phyloP scores from a whole-genome alignment of 2,888 invertebrate genomes.

The Stegana nigrithorax region DNA sequence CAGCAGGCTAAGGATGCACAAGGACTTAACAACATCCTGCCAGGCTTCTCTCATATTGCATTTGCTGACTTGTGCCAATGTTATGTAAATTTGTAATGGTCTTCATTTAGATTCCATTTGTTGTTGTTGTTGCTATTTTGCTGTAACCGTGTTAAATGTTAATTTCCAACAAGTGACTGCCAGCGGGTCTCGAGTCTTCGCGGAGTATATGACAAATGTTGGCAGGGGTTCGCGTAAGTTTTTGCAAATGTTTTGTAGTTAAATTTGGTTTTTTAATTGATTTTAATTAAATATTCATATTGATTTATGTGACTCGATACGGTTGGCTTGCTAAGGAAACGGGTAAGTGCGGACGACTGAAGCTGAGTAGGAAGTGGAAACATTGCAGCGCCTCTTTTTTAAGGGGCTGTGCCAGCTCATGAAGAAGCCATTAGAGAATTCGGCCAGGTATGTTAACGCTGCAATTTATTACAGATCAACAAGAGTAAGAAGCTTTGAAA shows the following conservation, averaged over 20 bases:
- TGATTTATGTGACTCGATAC: constrained; percentile 42
- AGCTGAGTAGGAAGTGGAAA: too few species aligned
- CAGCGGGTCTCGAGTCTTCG: constrained; percentile 10
- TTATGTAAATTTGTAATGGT: constrained; percentile 45
- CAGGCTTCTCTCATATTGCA: constrained; percentile 32
- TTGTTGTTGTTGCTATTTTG: constrained; percentile 35
- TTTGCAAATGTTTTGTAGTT: background rate
- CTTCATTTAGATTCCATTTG: constrained; percentile 43
- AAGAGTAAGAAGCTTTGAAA: too few species aligned
- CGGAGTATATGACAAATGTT: constrained; percentile 7
- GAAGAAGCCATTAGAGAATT: too few species aligned
- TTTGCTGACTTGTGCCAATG: constrained; percentile 52
- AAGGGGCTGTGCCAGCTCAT: too few species aligned
- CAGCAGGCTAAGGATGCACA: constrained; percentile 29
- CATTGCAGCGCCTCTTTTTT: too few species aligned
- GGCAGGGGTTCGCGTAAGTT: constrained; percentile 1
- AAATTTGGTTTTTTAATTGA: constrained; percentile 36
- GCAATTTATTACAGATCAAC: too few species aligned
- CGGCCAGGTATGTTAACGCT: too few species aligned
- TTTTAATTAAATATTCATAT: constrained; percentile 50
- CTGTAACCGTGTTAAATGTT: constrained; percentile 55
- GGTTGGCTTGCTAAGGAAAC: constrained; percentile 26
- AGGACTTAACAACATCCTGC: too few species aligned
- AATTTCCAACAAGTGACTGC: constrained; percentile 50
- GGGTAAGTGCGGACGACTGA: background rate